Evolutionary conservation across 2,113 vertebrate species (phyloP), one percentile per base, ranked within the genome.

Genomic region (Orientallactaga bullata): DNA sequence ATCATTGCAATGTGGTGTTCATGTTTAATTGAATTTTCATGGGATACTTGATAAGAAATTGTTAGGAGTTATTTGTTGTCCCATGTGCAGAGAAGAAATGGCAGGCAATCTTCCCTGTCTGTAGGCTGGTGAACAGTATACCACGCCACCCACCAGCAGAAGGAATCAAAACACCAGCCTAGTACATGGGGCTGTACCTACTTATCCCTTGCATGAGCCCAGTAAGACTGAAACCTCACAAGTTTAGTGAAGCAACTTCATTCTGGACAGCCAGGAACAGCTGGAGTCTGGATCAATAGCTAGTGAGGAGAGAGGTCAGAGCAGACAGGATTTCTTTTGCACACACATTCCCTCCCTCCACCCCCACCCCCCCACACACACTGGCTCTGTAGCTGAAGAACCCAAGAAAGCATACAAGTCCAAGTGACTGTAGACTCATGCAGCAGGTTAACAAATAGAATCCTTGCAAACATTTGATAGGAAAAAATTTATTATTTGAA

Each of bases 401-500:
- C 23, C 60, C 1, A 32, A 47, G 74, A 42, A 68, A 86, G 37
- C 35, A 58, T 2, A 51, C 16, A 69, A 71, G 8, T 69, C 3
- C 35, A 74, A 7, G 63, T 84, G 35, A 76, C 5, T 81, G 74
- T 55, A 74, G 8, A 86, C 24, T 77, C 37, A 71, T 37, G 5
- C 42, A 0, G 73, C 39, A 79, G 39, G 4, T 76, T 65, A 26
- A 9, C 60, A 85, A 85, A 78, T 55, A 60, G 21, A 89, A 66
- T 23, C 1, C 39, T 71, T 32, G 6, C 60, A 26, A 58, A 74
- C 74, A 83, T 60, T 80, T 87, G 21, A 20, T 35, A 28, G 55
- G 26, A 81, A 91, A 78, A 7, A 60, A 55, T 79, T 87, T 55
- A 66, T 69, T 65, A 63, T 21, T 79, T 87, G 55, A 17, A 79